Evolutionary conservation across 2,113 vertebrate species (phyloP).

Genomic region (Columba livia): DNA sequence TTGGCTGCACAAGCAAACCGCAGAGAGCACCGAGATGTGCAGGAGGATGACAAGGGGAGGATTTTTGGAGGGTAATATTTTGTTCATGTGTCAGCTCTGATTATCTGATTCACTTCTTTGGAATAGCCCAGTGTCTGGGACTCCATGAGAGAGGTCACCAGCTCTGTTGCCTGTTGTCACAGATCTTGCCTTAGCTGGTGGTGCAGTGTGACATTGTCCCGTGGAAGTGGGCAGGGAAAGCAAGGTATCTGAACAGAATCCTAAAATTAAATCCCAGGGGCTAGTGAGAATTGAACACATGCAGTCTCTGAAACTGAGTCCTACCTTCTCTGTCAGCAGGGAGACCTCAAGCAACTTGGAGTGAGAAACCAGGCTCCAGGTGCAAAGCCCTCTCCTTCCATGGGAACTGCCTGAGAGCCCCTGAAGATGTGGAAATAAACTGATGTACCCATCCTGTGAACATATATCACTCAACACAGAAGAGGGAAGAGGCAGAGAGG

Average conservation of each 20-base stretch:
- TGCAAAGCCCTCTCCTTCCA: background rate
- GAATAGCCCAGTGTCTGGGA: background rate
- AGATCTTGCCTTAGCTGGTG: background rate
- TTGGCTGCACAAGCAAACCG: background rate
- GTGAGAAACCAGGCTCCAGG: background rate
- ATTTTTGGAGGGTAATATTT: constrained; percentile 6
- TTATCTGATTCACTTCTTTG: constrained; percentile 5
- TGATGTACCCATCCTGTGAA: background rate
- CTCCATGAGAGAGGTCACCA: background rate
- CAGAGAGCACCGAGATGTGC: background rate
- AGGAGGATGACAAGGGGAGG: background rate
- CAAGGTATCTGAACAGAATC: background rate
- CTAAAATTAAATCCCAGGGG: background rate
- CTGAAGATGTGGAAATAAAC: rapidly evolving
- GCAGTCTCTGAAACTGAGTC: background rate
- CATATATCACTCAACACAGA: background rate
- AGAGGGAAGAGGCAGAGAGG: background rate
- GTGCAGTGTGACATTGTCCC: background rate
- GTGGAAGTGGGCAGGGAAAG: background rate
- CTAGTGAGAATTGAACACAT: background rate
- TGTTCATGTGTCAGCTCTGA: background rate
- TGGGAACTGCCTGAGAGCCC: background rate
- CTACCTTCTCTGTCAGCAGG: background rate
- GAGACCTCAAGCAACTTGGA: background rate
- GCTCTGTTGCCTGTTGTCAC: background rate